A percentile compares a stretch with the other conserved stretches of the same genome.
These are phyloP conservation scores for Microchrysa polita DNA, from an alignment of 2,888 invertebrate genomes.

Conservation along the genomic window DNA sequence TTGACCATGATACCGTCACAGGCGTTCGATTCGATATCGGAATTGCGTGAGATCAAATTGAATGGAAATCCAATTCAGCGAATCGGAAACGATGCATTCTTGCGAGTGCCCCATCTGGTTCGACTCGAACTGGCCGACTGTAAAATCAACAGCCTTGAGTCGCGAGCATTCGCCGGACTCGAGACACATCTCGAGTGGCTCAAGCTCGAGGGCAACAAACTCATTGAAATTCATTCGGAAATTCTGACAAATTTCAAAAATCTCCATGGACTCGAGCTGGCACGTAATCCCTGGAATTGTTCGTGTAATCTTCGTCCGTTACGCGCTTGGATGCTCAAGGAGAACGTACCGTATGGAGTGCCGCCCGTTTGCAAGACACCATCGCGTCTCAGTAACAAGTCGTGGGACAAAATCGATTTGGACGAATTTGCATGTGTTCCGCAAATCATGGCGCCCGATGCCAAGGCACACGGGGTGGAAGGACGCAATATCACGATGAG, in stretches of 20 bases:
- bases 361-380: constrained; percentile 78
- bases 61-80: constrained; percentile 79
- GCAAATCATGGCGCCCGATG: constrained; percentile 71
- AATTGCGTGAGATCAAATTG: constrained; percentile 78
- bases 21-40: constrained; percentile 76
- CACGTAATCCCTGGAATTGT: constrained; percentile 86
- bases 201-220: constrained; percentile 78
- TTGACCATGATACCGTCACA: constrained; percentile 76
- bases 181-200: constrained; percentile 79
- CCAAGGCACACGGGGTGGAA: constrained; percentile 73
- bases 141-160: constrained; percentile 74
- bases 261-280: constrained; percentile 78
- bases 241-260: constrained; percentile 75
- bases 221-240: constrained; percentile 73
- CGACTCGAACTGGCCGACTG: constrained; percentile 79
- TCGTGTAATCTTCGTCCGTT: constrained; percentile 79
- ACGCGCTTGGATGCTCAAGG: constrained; percentile 80
- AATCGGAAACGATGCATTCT: constrained; percentile 76
- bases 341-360: constrained; percentile 78
- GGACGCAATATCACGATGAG: constrained; percentile 78
- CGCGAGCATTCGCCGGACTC: constrained; percentile 76
- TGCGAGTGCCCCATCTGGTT: constrained; percentile 73
- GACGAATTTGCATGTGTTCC: constrained; percentile 85
- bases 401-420: constrained; percentile 80
- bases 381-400: constrained; percentile 69